These are phyloP conservation scores for Gadopsis marmoratus DNA, from an alignment of 2,797 vertebrate genomes.

Conservation along the genomic window DNA sequence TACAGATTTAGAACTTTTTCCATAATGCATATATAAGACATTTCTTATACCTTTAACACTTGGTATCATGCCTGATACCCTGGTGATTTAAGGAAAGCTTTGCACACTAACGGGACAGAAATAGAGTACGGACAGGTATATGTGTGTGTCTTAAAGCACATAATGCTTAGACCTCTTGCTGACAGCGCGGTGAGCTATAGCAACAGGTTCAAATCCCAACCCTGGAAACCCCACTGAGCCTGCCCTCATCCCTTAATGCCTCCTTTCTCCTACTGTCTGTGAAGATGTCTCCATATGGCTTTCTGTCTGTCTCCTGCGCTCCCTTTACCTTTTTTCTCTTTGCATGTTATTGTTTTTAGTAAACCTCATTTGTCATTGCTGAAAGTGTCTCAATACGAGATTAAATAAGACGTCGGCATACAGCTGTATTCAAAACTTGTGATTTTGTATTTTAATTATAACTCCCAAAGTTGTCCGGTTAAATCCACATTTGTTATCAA, in stretches of 20 bases:
- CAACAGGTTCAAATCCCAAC: conserved; percentile 78
- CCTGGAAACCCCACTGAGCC: conserved; percentile 48
- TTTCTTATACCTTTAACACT: background rate
- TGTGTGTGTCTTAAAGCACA: conserved; percentile 25
- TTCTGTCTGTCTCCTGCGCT: background rate
- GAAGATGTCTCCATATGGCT: conserved; percentile 29
- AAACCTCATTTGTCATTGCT: background rate
- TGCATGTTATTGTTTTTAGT: background rate
- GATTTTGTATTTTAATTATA: background rate
- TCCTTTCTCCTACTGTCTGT: conserved; percentile 60
- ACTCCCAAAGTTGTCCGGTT: background rate
- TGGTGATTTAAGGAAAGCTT: background rate
- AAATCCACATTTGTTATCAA: background rate
- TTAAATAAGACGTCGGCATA: background rate
- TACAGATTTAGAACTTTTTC: background rate
- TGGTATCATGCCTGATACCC: background rate
- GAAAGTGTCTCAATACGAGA: background rate
- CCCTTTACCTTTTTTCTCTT: background rate
- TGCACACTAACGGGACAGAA: conserved; percentile 3
- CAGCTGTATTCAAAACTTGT: background rate
- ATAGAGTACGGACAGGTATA: conserved; percentile 21
- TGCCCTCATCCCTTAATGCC: conserved; percentile 57
- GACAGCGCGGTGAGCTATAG: conserved; percentile 72
- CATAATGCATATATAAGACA: background rate
- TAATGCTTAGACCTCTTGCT: conserved; percentile 61